These are phyloP conservation scores for Apotomis betuletana DNA, from an alignment of 2,888 invertebrate genomes.

Conservation along the genomic window DNA sequence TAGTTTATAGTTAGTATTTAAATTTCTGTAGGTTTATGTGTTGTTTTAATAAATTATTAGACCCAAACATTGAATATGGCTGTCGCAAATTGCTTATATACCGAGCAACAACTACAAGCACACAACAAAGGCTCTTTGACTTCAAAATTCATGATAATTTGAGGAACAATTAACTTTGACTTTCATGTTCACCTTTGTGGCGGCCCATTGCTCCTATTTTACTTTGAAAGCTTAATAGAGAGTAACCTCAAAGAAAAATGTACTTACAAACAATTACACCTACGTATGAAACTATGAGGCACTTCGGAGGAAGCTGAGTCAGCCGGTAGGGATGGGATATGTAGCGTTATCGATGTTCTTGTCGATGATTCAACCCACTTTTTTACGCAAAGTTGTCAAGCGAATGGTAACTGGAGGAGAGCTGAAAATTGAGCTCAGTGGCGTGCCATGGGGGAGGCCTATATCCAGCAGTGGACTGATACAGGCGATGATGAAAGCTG, in stretches of 20 bases:
- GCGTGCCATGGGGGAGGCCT: too few relatives aligned
- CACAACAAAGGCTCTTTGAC: conserved; percentile 62
- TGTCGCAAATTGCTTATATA: conserved; percentile 28
- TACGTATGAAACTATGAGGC: conserved; percentile 80
- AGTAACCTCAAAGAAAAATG: conserved; percentile 84
- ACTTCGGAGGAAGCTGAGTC: conserved; percentile 77
- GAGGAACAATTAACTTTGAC: conserved; percentile 77
- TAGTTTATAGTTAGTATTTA: too few relatives aligned
- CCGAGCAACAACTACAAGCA: conserved; percentile 20
- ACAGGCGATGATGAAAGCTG: too few relatives aligned
- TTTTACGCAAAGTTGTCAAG: background rate
- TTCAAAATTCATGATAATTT: conserved; percentile 79
- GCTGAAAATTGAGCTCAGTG: too few relatives aligned
- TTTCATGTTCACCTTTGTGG: conserved; percentile 79
- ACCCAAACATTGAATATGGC: background rate
- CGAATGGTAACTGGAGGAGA: too few relatives aligned
- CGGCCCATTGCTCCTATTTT: conserved; percentile 77
- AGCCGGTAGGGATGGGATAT: conserved; percentile 60
- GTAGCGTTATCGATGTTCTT: conserved; percentile 48
- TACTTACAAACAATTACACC: conserved; percentile 82
- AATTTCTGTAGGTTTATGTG: too few relatives aligned
- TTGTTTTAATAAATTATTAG: too few relatives aligned
- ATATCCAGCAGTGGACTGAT: too few relatives aligned
- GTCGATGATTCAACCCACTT: background rate
- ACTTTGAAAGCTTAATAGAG: conserved; percentile 80